A percentile compares a stretch with the other conserved stretches of the same genome.
phyloP scores from a whole-genome alignment of 2,113 vertebrate species.

The Ibidorhyncha struthersii region DNA sequence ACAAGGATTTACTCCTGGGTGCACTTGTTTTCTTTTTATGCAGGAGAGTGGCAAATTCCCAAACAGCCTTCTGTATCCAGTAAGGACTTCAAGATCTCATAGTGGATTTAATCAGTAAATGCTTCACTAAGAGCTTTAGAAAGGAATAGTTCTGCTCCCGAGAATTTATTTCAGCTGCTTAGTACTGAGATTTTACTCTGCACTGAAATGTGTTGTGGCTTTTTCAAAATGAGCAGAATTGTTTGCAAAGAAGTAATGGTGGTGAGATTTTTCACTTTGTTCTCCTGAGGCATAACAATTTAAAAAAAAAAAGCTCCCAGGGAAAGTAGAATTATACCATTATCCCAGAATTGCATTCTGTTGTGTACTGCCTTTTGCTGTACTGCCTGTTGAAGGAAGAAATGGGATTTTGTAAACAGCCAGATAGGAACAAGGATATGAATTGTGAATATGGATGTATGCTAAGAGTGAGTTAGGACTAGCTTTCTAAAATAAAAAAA shows the following conservation, averaged over 20 bases:
- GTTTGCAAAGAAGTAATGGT: neutral
- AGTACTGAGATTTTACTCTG: neutral
- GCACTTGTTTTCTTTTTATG: conserved; percentile 15
- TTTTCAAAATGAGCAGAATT: neutral
- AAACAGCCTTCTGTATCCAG: neutral
- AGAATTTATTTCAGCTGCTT: conserved; percentile 13
- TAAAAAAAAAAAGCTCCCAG: neutral
- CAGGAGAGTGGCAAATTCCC: conserved; percentile 8
- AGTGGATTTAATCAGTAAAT: neutral
- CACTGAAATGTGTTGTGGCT: neutral
- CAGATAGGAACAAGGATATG: neutral
- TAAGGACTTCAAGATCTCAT: neutral
- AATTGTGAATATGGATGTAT: neutral
- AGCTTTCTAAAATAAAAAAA: neutral
- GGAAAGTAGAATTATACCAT: neutral
- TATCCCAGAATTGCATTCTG: neutral
- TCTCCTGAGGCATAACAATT: neutral
- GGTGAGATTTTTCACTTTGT: neutral
- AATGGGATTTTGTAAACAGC: neutral
- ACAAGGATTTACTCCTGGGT: conserved; percentile 23
- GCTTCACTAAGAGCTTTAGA: neutral
- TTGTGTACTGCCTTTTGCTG: neutral
- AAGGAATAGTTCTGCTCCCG: neutral
- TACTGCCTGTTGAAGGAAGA: neutral
- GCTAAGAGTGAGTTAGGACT: neutral